These are phyloP conservation scores for Thaleichthys pacificus DNA, from an alignment of 2,797 vertebrate species.

Conservation along the genomic window DNA sequence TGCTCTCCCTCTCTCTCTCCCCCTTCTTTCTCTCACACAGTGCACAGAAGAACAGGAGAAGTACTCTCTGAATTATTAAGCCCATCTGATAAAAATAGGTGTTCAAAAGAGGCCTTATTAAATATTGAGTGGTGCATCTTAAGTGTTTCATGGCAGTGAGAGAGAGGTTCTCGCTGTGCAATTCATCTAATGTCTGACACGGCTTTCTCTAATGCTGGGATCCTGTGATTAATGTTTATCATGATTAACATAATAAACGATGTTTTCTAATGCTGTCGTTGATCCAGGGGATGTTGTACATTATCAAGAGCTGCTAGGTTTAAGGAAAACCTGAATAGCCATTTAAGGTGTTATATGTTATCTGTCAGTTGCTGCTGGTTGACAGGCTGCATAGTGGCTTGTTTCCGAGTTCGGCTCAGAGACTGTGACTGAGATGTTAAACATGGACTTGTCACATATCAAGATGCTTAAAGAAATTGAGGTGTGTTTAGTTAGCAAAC, in stretches of 20 bases:
- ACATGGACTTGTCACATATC: too few species aligned
- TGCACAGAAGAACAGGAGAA: conserved; percentile 46
- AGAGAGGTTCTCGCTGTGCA: conserved; percentile 16
- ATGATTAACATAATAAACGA: conserved; percentile 15
- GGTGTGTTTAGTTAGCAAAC: too few species aligned
- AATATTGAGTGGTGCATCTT: conserved; percentile 69
- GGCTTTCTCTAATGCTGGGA: background rate
- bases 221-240: background rate
- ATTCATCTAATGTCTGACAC: background rate
- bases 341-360: too few species aligned
- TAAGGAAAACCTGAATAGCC: too few species aligned
- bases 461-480: too few species aligned
- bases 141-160: conserved; percentile 48
- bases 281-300: background rate
- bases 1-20: conserved; percentile 6
- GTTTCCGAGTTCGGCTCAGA: too few species aligned
- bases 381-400: too few species aligned
- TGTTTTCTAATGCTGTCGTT: conserved; percentile 21
- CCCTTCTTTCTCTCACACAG: conserved; percentile 12
- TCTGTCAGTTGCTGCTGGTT: too few species aligned
- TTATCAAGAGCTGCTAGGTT: background rate
- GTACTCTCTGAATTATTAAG: conserved; percentile 72
- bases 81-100: conserved; percentile 71
- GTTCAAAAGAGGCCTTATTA: conserved; percentile 63
- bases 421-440: too few species aligned